These are phyloP conservation scores for Stenoptilia bipunctidactyla DNA, from an alignment of 2,888 invertebrate species.

Conservation along the genomic window DNA sequence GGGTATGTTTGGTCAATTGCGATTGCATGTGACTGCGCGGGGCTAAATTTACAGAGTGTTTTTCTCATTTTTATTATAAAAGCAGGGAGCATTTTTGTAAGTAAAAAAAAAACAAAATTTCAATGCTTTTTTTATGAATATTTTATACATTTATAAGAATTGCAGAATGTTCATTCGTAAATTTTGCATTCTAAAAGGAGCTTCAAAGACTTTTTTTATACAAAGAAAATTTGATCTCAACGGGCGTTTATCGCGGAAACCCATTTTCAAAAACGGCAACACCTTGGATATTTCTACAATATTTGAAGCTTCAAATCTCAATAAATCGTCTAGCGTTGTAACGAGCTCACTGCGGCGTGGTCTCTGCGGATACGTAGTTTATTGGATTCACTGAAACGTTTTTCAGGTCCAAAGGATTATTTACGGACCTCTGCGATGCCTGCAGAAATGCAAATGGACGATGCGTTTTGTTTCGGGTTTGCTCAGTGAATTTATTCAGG, in stretches of 20 bases:
- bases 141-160: no score
- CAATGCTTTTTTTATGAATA: no score
- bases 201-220: no score
- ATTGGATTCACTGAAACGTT: constrained; percentile 71
- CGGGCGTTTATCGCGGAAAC: constrained; percentile 52
- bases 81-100: no score
- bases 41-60: no score
- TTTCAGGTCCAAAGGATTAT: constrained; percentile 69
- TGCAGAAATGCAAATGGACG: constrained; percentile 67
- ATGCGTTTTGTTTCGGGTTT: not conserved
- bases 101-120: no score
- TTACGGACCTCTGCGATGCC: constrained; percentile 63
- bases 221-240: constrained; percentile 32
- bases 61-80: no score
- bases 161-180: no score
- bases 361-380: constrained; percentile 71
- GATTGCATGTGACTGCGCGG: no score
- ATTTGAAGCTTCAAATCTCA: constrained; percentile 69
- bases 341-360: constrained; percentile 67
- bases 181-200: no score
- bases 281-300: constrained; percentile 40
- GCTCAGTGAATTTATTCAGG: no score
- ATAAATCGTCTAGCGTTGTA: constrained; percentile 70
- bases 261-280: constrained; percentile 19
- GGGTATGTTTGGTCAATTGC: no score